Base-by-base conservation (phyloP, 1,140 invertebrate species). In the Apolygus lucorum region DNA sequence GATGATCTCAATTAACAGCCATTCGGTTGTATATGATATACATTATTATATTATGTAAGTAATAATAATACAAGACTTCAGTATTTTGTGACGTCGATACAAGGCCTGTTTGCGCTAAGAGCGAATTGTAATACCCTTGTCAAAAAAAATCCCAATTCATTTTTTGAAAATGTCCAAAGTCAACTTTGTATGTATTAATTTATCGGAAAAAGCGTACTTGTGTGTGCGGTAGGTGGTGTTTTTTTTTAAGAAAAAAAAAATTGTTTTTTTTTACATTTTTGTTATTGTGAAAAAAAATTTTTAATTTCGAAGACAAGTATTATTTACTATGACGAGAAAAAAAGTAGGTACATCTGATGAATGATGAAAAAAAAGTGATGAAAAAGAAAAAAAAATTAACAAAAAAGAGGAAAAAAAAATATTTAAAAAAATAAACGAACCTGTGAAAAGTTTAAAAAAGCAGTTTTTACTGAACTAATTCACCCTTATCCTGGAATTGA, bases 1-100 rank as follows among this genome's bases (percentile, higher is more conserved):
- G 54, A 66, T 66, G 64, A 66, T 66, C 64, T 66, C 64, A 66
- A 66, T 66, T 66, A 66, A 29, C 64, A 66, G 29, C 64, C 64
- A 34, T 66, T 66, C 28, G 64, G 64, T 66, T 66, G 64, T 66
- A 34, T 63, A 63, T 62, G 22, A 62, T n/a, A n/a, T n/a, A n/a
- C 24, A 62, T 28, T 64, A 66, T 66, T 59, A 59, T 17, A 29
- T 66, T 29, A 66, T 63, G 27, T 66, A 66, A 66, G 64, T 29
- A 66, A 34, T 63, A 66, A 64, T 28, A 28, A 66, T 66, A 66
- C 28, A 66, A 66, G 64, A 66, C 64, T 66, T 66, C 64, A 66
- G 64, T 66, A 66, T 66, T 66, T 42, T 66, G 28, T 66, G 27
- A 63, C 34, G 54, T 59, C 54, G 54, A 59, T 59, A 59, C 22